These are phyloP conservation scores for Lepidurus apus DNA, from an alignment of 1,140 invertebrate genomes.

Conservation along the genomic window DNA sequence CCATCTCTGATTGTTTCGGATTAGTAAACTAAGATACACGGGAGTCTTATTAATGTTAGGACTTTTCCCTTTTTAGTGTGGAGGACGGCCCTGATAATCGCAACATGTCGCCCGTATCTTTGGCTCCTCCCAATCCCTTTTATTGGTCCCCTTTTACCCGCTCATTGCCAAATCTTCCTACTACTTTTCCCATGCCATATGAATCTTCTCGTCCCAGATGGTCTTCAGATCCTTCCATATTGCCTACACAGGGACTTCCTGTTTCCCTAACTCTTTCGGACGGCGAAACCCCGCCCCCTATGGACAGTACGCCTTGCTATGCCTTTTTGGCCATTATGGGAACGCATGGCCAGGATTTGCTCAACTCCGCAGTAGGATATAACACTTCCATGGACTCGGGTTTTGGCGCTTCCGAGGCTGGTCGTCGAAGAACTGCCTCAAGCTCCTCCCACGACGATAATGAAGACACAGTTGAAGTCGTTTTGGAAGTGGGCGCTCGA, in stretches of 20 bases:
- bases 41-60: not conserved
- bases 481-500: not conserved
- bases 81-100: not conserved
- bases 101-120: not conserved
- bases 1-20: too few relatives aligned
- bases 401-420: not conserved
- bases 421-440: not conserved
- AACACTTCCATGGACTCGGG: not conserved
- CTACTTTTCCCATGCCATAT: not conserved
- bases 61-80: not conserved
- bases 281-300: not conserved
- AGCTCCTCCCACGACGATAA: not conserved
- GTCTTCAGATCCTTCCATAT: not conserved
- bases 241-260: not conserved
- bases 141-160: not conserved
- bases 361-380: not conserved
- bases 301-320: not conserved
- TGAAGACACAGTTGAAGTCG: not conserved
- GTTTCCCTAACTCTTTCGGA: not conserved
- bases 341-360: not conserved
- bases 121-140: not conserved
- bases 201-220: not conserved
- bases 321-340: not conserved
- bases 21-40: not conserved
- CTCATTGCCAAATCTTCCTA: not conserved